These are phyloP conservation scores for Polia nebulosa DNA, from an alignment of 2,888 invertebrate species.

Conservation along the genomic window DNA sequence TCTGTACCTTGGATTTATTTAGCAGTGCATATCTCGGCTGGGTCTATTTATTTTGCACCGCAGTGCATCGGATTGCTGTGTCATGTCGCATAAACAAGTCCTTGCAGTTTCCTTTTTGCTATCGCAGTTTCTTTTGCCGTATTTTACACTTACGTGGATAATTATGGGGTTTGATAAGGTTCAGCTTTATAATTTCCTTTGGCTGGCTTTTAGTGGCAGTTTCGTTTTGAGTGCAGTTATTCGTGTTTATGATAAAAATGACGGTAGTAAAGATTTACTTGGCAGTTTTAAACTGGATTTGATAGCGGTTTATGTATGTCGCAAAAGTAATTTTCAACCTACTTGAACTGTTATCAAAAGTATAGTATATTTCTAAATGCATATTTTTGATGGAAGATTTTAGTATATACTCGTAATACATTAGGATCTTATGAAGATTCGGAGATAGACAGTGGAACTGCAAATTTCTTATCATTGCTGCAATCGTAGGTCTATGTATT, in stretches of 20 bases:
- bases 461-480: too few relatives aligned
- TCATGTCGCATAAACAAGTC: conserved; percentile 59
- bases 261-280: not conserved
- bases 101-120: conserved; percentile 57
- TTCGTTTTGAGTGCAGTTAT: conserved; percentile 26
- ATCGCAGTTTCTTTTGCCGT: conserved; percentile 49
- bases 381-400: too few relatives aligned
- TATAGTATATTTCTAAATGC: too few relatives aligned
- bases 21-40: conserved; percentile 51
- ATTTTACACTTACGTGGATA: conserved; percentile 55
- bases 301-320: not conserved
- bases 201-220: conserved; percentile 21
- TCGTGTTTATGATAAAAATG: conserved; percentile 33
- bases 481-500: too few relatives aligned
- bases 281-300: conserved; percentile 1
- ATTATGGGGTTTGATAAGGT: conserved; percentile 52
- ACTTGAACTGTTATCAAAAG: not conserved
- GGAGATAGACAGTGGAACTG: too few relatives aligned
- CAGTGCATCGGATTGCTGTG: conserved; percentile 58
- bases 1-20: conserved; percentile 69
- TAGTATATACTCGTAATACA: too few relatives aligned
- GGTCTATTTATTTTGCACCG: conserved; percentile 67
- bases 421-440: too few relatives aligned
- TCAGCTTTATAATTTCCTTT: conserved; percentile 49
- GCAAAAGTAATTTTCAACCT: not conserved